Conservation (phyloP, 1,140 invertebrate species). For the Aphidius ervi region DNA sequence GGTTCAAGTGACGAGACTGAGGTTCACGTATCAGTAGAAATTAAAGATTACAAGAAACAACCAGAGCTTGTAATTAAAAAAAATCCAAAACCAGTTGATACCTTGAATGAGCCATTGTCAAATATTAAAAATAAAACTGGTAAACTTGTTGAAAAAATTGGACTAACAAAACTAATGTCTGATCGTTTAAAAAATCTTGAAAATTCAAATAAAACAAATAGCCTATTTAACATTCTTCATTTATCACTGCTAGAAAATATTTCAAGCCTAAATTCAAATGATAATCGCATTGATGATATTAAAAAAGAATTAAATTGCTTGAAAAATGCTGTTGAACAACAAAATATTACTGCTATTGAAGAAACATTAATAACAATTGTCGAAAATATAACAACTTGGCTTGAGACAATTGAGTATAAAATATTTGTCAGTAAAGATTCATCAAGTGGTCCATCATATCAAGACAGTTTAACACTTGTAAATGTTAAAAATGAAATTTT, state of each 20-base stretch:
- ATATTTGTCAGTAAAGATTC: conserved; percentile 61
- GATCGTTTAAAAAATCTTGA: conserved; percentile 56
- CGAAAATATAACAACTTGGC: conserved; percentile 73
- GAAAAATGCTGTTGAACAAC: conserved; percentile 59
- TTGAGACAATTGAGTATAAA: conserved; percentile 78
- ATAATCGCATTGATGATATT: conserved; percentile 55
- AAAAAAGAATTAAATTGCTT: conserved; percentile 58
- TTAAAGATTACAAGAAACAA: conserved; percentile 9
- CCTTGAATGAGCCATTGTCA: conserved; percentile 36
- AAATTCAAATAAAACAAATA: conserved; percentile 51
- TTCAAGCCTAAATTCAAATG: conserved; percentile 52
- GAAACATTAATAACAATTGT: conserved; percentile 69
- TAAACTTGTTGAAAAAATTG: conserved; percentile 38
- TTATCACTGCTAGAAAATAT: conserved; percentile 58
- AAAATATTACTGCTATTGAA: conserved; percentile 62
- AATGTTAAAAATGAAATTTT: conserved; percentile 55
- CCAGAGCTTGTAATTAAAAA: conserved; percentile 26
- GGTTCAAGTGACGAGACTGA: not conserved
- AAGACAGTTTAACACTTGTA: conserved; percentile 38
- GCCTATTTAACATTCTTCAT: conserved; percentile 58
- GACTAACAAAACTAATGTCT: conserved; percentile 47
- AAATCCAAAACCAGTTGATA: conserved; percentile 35
- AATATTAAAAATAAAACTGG: conserved; percentile 31
- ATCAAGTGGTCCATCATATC: conserved; percentile 30
- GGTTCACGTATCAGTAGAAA: not conserved